Evolutionary conservation across 2,888 invertebrate genomes (phyloP), one percentile per base, ranked within the genome.

Genomic region (Eristalinus sepulchralis): DNA sequence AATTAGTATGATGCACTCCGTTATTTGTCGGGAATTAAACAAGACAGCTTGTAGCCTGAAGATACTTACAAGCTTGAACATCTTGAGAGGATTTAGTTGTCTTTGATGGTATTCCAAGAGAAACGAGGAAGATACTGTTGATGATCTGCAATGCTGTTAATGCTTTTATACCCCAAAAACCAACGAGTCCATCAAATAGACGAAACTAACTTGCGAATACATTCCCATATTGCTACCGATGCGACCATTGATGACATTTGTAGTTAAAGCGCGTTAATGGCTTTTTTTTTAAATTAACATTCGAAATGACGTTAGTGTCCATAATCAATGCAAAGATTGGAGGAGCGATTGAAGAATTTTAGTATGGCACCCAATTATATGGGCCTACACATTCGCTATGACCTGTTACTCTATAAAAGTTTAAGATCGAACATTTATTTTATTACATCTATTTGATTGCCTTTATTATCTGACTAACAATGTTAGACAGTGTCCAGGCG

Each of bases 61-160:
- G 5, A 10, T 71, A 88, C 88, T 88, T 76, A 88, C 88, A 68
- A 88, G 66, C 24, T 88, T 88, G 60, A 82, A 85, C 88, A 88
- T 88, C 36, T 84, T 83, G 62, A 76, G 6, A 20, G 64, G 31
- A 9, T 59, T 68, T 31, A 11, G 34, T 71, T 72, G 34, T 53
- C 17, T 47, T 60, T n/a, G 70, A 77, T 80, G 72, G 57, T 78
- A 66, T 73, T 47, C 63, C 79, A 73, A 76, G 68, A 59, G 71
- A 76, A 72, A 59, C 83, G 64, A 72, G 66, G 75, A 83, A 53
- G 76, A 82, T 47, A 87, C 86, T 83, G 83, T 57, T 83, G 76
- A 66, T 63, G 53, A 33, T 76, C 62, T 79, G 66, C 36, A 67
- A 22, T 24, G 11, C 34, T 59, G 75, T 36, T 22, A 39, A 62